Conservation (phyloP, 1,140 invertebrate species). For the Brachionus rotundiformis region DNA sequence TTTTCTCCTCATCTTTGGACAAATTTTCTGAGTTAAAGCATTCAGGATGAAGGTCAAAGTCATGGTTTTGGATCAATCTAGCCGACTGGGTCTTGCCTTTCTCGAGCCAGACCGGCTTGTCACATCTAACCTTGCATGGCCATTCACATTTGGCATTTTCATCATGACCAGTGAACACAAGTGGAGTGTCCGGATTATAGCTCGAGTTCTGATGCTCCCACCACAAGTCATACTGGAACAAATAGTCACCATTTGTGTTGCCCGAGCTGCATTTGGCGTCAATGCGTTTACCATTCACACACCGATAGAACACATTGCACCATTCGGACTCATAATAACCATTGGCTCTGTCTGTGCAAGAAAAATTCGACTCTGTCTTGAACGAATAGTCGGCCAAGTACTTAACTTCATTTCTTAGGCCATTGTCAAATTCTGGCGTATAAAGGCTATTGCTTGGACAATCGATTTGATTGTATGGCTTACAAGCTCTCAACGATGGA, state of each 20-base stretch:
- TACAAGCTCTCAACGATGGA: background rate
- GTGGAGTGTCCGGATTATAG: background rate
- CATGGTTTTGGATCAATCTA: background rate
- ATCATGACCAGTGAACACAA: conserved; percentile 18
- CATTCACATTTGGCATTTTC: conserved; percentile 42
- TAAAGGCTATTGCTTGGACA: conserved; percentile 6
- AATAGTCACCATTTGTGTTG: background rate
- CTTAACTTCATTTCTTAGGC: background rate
- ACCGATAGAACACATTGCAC: conserved; percentile 52
- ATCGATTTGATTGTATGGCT: conserved; percentile 1
- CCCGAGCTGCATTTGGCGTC: conserved; percentile 47
- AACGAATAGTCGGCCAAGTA: conserved; percentile 45
- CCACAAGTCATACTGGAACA: conserved; percentile 50
- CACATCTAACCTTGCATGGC: conserved; percentile 49
- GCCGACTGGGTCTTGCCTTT: background rate
- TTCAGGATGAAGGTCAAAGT: conserved; percentile 24
- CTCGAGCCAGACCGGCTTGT: conserved; percentile 19
- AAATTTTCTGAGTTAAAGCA: background rate
- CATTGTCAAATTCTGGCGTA: background rate
- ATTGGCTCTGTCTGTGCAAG: conserved; percentile 16
- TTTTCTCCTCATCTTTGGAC: background rate
- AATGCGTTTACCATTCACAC: conserved; percentile 39
- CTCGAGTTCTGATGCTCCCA: conserved; percentile 47
- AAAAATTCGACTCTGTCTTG: conserved; percentile 30
- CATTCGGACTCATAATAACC: conserved; percentile 53